Base-by-base conservation (phyloP, 2,888 invertebrate genomes). In the Nysson spinosus region DNA sequence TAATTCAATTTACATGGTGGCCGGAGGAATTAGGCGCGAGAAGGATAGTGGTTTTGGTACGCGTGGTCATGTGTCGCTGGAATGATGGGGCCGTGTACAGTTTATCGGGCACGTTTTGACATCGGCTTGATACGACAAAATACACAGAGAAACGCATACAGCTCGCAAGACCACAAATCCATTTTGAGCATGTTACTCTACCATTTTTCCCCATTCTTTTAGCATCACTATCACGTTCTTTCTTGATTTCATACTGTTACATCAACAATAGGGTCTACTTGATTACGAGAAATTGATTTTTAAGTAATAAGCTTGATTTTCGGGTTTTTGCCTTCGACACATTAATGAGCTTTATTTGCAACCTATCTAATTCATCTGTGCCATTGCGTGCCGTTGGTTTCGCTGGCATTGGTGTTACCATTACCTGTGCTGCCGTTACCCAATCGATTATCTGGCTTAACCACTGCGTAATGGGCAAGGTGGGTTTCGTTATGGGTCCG, bases 301-400 rank as follows among this genome's bases (percentile, higher is more conserved):
- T 74, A 69, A 69, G n/a, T 76, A 69, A 74, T 72, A 69, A 72
- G 69, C 66, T 62, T 43, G 66, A n/a, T n/a, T n/a, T n/a, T n/a
- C 65, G 60, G 68, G 63, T 76, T 76, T 74, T 69, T 69, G 64
- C 63, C 47, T 56, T 54, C 57, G 63, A 61, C 76, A 72, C 72
- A 71, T 64, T 76, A 76, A 76, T 72, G 66, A 74, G 74, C 76
- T 58, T 66, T 64, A 76, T 71, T 76, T 73, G 64, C 75, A 74
- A 57, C 49, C 69, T 66, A 69, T 72, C 76, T 76, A 76, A 76
- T 77, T 76, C 69, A 74, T 74, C 76, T 47, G 58, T 55, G 62
- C 62, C 56, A 47, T 51, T 58, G 68, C 57, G 58, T 63, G 55
- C 51, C 40, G 72, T 39, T 42, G 44, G 57, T 44, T 61, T 58